Conservation (phyloP, 2,888 invertebrate genomes). For the Alviniconcha strummeri region DNA sequence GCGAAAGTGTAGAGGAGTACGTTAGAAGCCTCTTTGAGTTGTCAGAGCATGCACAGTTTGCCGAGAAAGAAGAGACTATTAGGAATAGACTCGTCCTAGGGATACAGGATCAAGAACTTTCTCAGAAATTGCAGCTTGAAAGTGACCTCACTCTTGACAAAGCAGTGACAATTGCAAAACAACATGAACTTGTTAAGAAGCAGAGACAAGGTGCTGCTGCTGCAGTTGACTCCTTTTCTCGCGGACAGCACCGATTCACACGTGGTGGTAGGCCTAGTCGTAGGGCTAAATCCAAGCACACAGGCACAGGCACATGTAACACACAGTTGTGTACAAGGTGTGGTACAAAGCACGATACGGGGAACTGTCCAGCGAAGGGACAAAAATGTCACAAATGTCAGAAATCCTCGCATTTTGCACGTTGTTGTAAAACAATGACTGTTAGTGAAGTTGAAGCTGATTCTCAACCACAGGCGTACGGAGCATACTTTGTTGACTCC, state of each 20-base stretch:
- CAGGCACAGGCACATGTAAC: background rate
- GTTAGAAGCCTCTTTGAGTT: background rate
- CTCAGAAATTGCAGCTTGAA: background rate
- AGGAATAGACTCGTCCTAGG: conserved; percentile 9
- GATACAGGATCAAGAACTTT: background rate
- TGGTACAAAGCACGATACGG: background rate
- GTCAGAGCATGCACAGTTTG: background rate
- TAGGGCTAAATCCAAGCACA: background rate
- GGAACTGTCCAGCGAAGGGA: conserved; percentile 5
- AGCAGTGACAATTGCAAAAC: background rate
- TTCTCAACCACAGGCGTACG: too few relatives aligned
- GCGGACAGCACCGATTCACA: too few relatives aligned
- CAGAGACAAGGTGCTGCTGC: background rate
- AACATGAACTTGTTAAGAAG: background rate
- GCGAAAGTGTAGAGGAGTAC: too few relatives aligned
- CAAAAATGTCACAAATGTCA: background rate
- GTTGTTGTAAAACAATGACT: background rate
- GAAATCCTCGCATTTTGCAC: background rate
- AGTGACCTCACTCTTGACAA: background rate
- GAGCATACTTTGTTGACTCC: background rate
- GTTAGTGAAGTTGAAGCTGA: too few relatives aligned
- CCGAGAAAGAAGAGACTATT: conserved; percentile 1
- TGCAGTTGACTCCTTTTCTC: too few relatives aligned
- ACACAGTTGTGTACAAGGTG: background rate
- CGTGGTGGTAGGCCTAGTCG: background rate